Evolutionary conservation across 1,140 invertebrate species (phyloP), one percentile per base, ranked within the genome.

Genomic region (Stegodyphus mimosarum): DNA sequence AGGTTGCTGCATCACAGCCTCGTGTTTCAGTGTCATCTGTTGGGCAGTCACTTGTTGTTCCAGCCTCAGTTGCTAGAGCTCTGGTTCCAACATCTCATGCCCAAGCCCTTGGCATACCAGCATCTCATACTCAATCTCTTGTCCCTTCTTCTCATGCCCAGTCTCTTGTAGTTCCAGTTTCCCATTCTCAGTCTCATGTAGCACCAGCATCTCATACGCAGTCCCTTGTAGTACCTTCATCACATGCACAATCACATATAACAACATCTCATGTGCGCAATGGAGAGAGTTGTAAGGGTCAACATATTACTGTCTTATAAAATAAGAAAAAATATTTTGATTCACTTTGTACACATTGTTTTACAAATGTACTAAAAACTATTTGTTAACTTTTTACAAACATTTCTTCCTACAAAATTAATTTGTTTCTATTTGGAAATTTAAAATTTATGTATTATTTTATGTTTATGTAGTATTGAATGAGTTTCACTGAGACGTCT

Each of bases 301-400:
- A 83, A n/a, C 80, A 83, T 53, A 83, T 83, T 53, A 74, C 71
- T 33, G 71, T 66, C 66, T 74, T 83, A 74, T 83, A 74, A 83
- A 11, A 60, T 60, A 60, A 9, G 55, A 60, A 33, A 33, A 33
- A 33, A 3, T 33, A 33, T 33, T 33, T 33, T 3, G 33, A 33
- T 3, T 33, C 33, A 3, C 33, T 33, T 33, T 33, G 33, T 33
- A 33, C 33, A 33, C 33, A 3, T 33, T 33, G 33, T 33, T 33
- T 33, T 33, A 33, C 33, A 33, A 33, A 33, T 33, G 33, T 3
- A 33, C 33, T 33, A 33, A 33, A 3, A 33, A 33, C 33, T 33
- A 3, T 33, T 33, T 33, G 3, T 33, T 33, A 33, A 33, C 33
- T 33, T 33, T 33, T 33, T 33, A 33, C 3, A 33, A 33, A 33